Base-by-base conservation (phyloP, 2,113 vertebrate genomes). In the Pungitius pungitius region DNA sequence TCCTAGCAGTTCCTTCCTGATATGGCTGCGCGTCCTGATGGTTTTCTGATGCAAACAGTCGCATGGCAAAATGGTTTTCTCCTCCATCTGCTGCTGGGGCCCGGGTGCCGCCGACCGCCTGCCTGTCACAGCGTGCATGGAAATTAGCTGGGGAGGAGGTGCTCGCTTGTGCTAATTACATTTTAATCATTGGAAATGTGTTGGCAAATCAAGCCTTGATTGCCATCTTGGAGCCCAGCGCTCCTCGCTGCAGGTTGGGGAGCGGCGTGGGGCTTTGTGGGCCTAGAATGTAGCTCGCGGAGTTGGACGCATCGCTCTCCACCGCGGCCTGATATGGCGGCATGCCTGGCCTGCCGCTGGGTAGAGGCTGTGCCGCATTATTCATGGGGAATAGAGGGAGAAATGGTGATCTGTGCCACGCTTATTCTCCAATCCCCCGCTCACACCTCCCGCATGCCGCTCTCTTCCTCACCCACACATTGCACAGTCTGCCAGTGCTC, bases 111-210 rank as follows among this genome's bases (percentile, higher is more conserved):
- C 94, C 96, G 95, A 95, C 95, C 93, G 96, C 96, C 96, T 97
- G 97, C 96, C 97, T 97, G 96, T 98, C 97, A 97, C 97, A 98
- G 97, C 95, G 93, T 96, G 96, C 91, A 94, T 96, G 95, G 95
- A 98, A 98, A 98, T 98, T 97, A 99, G 97, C 97, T 96, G 94
- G 96, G 97, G 96, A 98, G 97, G 96, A 96, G 96, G 97, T 93
- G 95, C 96, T 96, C 95, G 95, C 96, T 98, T 96, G 96, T 96
- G 96, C 97, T 98, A 98, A 99, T 99, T 98, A 99, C 97, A 97
- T 98, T 99, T 99, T 99, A 99, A 99, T 99, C 97, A 99, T 98
- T 99, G 96, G 96, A 97, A 98, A 99, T 97, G 97, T 98, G 97
- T 99, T 98, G 96, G 97, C 97, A 98, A 99, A 99, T 99, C 97